Percentiles rank a stretch among this genome's conserved stretches.
Evolutionary conservation across 2,113 vertebrate genomes (phyloP).

Genomic region (Paracyprichromis sp.): DNA sequence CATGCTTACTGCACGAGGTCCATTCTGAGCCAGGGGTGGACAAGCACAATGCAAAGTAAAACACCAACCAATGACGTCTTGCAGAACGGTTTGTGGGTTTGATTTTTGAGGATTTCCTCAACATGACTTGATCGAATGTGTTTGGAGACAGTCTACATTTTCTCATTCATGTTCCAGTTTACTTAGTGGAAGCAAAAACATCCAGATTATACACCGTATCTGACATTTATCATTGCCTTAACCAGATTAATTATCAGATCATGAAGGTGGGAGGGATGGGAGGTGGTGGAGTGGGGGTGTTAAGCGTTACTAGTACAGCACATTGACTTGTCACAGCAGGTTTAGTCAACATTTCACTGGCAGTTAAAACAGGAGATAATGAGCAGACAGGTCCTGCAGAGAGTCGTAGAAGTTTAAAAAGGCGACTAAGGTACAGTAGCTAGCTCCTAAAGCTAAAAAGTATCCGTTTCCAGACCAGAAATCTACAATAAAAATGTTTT

Average conservation of each 20-base stretch:
- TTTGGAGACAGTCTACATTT: not conserved
- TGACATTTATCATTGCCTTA: not conserved
- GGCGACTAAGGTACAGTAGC: conserved; percentile 11
- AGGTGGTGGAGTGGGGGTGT: not conserved
- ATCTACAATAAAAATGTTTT: not conserved
- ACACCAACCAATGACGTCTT: not conserved
- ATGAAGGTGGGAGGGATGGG: not conserved
- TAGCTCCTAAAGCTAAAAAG: not conserved
- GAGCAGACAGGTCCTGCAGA: conserved; percentile 14
- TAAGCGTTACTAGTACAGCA: not conserved
- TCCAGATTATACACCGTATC: not conserved
- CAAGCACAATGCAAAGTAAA: not conserved
- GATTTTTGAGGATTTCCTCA: not conserved
- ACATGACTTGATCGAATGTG: not conserved
- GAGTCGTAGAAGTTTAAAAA: conserved; percentile 9
- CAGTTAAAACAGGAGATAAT: conserved; percentile 25
- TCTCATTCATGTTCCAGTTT: not conserved
- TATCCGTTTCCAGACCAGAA: not conserved
- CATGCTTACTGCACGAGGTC: not conserved
- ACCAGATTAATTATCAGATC: not conserved
- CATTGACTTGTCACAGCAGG: conserved; percentile 47
- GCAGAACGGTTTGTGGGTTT: not conserved
- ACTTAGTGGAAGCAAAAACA: not conserved
- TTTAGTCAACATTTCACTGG: not conserved
- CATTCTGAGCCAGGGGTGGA: not conserved